phyloP scores from a whole-genome alignment of 2,888 invertebrate species.

The Sympetrum striolatum region DNA sequence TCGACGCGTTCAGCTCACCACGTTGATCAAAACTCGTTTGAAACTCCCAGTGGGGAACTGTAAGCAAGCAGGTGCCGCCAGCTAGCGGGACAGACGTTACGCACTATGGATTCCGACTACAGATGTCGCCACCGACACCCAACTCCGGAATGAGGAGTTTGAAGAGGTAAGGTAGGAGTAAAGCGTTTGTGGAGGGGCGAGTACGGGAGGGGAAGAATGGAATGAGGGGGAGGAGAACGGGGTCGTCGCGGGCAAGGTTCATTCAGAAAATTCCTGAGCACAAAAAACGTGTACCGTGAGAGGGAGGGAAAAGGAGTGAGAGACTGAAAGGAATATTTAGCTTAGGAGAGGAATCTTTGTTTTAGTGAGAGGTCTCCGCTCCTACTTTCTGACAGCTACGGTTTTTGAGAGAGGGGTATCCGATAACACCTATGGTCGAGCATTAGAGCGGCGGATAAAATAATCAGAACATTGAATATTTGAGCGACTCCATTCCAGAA shows the following conservation, averaged over 20 bases:
- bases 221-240: not conserved
- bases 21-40: slow-evolving; percentile 37
- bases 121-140: slow-evolving; percentile 42
- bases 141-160: slow-evolving; percentile 6
- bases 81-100: slow-evolving; percentile 33
- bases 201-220: slow-evolving; percentile 8
- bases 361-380: not conserved
- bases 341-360: not conserved
- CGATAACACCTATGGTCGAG: not conserved
- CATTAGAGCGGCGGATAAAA: not conserved
- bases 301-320: not conserved
- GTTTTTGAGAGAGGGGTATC: not conserved
- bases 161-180: not conserved
- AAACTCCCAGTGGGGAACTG: slow-evolving; percentile 29
- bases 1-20: slow-evolving; percentile 21
- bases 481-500: too few relatives aligned
- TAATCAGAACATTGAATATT: not conserved
- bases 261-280: slow-evolving; percentile 43
- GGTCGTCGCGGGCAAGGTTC: slow-evolving; percentile 41
- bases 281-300: slow-evolving; percentile 31
- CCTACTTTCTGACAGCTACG: not conserved
- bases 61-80: slow-evolving; percentile 25
- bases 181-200: not conserved
- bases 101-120: slow-evolving; percentile 37
- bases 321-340: not conserved